A percentile compares a stretch with the other conserved stretches of the same genome.
These are phyloP conservation scores for Thinocorus orbignyianus DNA, from an alignment of 2,113 vertebrate genomes.

Conservation along the genomic window DNA sequence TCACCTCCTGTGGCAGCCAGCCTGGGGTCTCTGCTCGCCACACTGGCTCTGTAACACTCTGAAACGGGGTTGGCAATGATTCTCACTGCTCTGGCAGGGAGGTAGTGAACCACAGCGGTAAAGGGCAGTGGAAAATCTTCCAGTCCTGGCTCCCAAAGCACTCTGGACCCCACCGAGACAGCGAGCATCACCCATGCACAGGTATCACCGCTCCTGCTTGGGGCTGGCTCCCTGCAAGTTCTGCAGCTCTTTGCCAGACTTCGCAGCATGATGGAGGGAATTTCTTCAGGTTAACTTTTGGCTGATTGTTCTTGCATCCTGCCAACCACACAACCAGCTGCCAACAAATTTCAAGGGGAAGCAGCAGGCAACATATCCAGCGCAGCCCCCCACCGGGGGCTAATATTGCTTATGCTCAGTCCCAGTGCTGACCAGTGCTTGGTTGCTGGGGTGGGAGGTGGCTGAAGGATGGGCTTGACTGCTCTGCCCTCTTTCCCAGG, in stretches of 20 bases:
- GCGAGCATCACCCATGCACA: not conserved
- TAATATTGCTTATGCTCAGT: not conserved
- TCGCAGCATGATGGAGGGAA: not conserved
- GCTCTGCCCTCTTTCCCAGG: not conserved
- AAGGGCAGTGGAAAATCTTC: not conserved
- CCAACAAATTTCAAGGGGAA: not conserved
- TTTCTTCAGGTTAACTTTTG: not conserved
- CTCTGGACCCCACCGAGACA: not conserved
- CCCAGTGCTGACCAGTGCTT: not conserved
- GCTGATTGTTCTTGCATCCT: not conserved
- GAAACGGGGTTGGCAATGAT: accelerated
- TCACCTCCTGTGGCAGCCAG: not conserved
- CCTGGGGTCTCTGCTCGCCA: not conserved
- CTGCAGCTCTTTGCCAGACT: not conserved
- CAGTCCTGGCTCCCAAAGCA: not conserved
- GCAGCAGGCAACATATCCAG: not conserved
- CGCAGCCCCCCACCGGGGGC: not conserved
- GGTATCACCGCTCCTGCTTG: not conserved
- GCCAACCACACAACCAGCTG: not conserved
- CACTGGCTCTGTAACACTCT: not conserved
- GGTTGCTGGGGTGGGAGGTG: not conserved
- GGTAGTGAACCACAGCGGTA: not conserved
- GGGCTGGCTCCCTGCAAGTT: not conserved
- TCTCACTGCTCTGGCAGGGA: not conserved
- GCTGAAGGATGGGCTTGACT: not conserved